Evolutionary conservation across 2,888 invertebrate species (phyloP), one percentile per base, ranked within the genome.

Genomic region (Pantelozetes paolii): DNA sequence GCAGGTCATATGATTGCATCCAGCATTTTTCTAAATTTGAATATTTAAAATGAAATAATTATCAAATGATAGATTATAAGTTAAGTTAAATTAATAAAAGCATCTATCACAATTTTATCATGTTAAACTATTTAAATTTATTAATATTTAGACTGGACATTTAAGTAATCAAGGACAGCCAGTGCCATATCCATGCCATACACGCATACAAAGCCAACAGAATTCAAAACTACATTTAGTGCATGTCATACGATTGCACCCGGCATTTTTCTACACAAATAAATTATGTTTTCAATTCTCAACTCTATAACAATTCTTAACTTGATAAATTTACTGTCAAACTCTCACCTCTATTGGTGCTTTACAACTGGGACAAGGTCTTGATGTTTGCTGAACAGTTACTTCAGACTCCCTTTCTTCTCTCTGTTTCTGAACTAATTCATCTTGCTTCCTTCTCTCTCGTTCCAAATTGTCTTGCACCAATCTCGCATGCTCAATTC

Each of bases 281-380:
- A 26, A 57, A 57, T 50, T 13, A 18, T 50, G 8, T 13, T 13
- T 50, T 50, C 8, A 50, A 50, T 13, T 40, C 8, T 40, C 40
- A 40, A 40, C 8, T n/a, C n/a, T n/a, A n/a, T n/a, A n/a, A n/a
- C n/a, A n/a, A n/a, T n/a, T n/a, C n/a, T n/a, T n/a, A n/a, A n/a
- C n/a, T n/a, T n/a, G n/a, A n/a, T n/a, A n/a, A 45, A n/a, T 45
- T 45, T 45, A 9, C 8, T 36, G 36, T 36, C 36, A 36, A 36
- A 36, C 15, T 45, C 28, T 32, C 18, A 23, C 11, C 26, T 70
- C 40, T 50, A 45, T 50, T 18, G 45, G 11, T 23, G 70, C 70
- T 1, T 18, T 13, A 40, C 75, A 75, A 23, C 72, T 45, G 3
- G 75, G 75, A 28, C 75, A 75, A 1, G 70, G 75, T 26, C 59